Evolutionary conservation across 1,140 invertebrate species (phyloP), one percentile per base, ranked within the genome.

Genomic region (Trichonephila inaurata): DNA sequence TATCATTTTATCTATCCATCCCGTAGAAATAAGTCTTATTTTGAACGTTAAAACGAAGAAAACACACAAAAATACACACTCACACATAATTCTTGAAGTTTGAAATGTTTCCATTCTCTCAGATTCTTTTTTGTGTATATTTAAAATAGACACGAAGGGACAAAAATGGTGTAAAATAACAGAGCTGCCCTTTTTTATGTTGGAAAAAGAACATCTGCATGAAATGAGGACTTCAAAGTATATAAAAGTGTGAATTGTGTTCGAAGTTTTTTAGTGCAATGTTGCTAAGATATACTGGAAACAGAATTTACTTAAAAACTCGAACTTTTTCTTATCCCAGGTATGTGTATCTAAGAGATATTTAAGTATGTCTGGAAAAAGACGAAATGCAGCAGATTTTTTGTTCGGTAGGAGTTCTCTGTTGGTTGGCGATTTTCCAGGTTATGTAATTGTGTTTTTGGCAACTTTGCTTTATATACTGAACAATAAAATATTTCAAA

Each of bases 71-170:
- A 83, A n/a, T 58, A 19, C 51, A n/a, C n/a, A n/a, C 81, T 16
- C 12, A 89, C 58, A 14, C 18, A 8, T 90, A 72, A 33, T 44
- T 60, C 66, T 60, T 24, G n/a, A 82, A 33, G 33, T 60, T 21
- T 21, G 58, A 81, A 90, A 81, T 61, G 89, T 90, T 90, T 81
- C 24, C 44, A 60, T 61, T 90, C 16, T 19, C 16, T 18, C 28
- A 28, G 33, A 33, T 69, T 69, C 12, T 62, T n/a, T 28, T 60
- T 83, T 83, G 18, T 58, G n/a, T 21, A 19, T 1, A 1, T 83
- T 18, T 60, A 24, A 14, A 83, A n/a, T n/a, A 4, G 19, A 83
- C 19, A 58, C n/a, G 44, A 7, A 58, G 21, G 21, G 5, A 51
- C 2, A 60, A 12, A 8, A 12, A 58, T 2, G 18, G 10, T 10